Evolutionary conservation across 1,140 invertebrate genomes (phyloP).

Genomic region (Heliconius congener): DNA sequence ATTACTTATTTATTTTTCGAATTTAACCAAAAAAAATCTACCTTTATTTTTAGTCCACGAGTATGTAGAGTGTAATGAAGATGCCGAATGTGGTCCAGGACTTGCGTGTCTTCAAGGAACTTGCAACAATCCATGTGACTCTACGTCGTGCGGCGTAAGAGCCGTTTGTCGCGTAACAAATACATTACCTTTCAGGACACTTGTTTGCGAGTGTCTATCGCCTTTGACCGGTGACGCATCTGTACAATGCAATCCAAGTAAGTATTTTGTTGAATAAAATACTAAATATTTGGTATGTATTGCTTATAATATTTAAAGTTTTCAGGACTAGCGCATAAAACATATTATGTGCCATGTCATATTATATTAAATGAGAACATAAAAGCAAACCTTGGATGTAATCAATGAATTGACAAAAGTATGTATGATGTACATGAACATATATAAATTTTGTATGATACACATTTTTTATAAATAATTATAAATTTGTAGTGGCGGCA

Average conservation of each 20-base stretch:
- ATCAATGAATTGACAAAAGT: not conserved
- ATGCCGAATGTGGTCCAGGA: conserved; percentile 91
- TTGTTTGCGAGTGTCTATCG: conserved; percentile 91
- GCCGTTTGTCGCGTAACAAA: conserved; percentile 92
- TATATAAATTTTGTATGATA: conserved; percentile 4
- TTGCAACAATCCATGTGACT: conserved; percentile 92
- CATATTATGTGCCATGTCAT: not conserved
- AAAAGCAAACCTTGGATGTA: not conserved
- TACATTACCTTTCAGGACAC: conserved; percentile 91
- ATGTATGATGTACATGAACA: not conserved
- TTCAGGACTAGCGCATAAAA: not conserved
- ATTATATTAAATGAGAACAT: not conserved
- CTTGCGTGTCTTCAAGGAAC: conserved; percentile 91
- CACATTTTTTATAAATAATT: conserved; percentile 4
- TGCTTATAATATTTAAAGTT: conserved; percentile 17
- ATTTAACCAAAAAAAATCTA: too few species aligned
- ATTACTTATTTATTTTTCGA: not conserved
- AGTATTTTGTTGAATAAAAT: conserved; percentile 39
- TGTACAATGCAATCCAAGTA: conserved; percentile 89
- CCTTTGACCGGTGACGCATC: conserved; percentile 93
- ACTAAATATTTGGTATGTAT: not conserved
- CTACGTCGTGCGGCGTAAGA: conserved; percentile 90
- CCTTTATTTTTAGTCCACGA: conserved; percentile 77
- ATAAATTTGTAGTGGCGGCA: conserved; percentile 17
- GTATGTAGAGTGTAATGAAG: conserved; percentile 87